Conservation (phyloP, 2,888 invertebrate species). For the Ecdyonurus torrentis region DNA sequence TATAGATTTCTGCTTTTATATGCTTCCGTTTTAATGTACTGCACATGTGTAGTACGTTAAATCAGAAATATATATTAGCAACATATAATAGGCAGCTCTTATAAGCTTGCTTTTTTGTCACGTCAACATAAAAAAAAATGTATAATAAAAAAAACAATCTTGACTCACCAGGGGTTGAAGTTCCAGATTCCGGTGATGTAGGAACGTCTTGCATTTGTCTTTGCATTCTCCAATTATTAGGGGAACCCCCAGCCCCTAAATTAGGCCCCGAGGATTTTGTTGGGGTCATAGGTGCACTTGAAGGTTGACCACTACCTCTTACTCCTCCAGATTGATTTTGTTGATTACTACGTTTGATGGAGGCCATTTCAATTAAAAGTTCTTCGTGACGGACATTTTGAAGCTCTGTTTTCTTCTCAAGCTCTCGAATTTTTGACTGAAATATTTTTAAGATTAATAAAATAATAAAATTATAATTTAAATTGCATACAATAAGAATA, state of each 20-base stretch:
- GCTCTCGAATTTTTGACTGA: conserved; percentile 69
- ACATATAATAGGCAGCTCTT: no score
- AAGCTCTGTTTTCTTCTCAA: conserved; percentile 78
- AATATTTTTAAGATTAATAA: neutral
- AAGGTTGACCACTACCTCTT: neutral
- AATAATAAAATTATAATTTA: conserved; percentile 1
- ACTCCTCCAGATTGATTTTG: neutral
- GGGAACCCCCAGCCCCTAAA: neutral
- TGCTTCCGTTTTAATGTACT: no score
- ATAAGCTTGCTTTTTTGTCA: no score
- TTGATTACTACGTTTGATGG: conserved; percentile 35
- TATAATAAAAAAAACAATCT: no score
- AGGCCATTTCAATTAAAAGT: conserved; percentile 69
- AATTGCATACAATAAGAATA: neutral
- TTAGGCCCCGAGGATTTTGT: conserved; percentile 24
- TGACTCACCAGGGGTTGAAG: conserved; percentile 18
- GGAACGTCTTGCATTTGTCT: conserved; percentile 16
- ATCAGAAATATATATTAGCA: no score
- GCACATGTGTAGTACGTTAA: no score
- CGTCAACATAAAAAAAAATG: no score
- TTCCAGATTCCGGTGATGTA: conserved; percentile 20
- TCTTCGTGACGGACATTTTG: conserved; percentile 65
- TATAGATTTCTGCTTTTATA: no score
- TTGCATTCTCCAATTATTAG: neutral
- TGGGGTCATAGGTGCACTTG: conserved; percentile 13